Percentiles rank a stretch among this genome's conserved stretches.
Evolutionary conservation across 2,888 invertebrate species (phyloP).

Genomic region (Pimpla rufipes): DNA sequence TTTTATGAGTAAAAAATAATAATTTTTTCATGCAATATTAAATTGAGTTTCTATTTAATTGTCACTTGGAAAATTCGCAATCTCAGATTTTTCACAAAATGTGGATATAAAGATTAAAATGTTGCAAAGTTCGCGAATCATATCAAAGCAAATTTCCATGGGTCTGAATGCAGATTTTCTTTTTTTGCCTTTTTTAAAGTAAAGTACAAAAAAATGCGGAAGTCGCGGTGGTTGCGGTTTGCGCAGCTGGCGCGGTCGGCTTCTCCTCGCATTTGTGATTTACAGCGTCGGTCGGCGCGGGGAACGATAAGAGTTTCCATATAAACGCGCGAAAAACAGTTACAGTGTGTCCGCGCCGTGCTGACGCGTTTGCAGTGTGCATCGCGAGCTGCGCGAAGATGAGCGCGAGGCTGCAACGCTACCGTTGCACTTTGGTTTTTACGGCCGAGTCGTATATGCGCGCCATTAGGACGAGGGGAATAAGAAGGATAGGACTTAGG

Average conservation of each 20-base stretch:
- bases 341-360: background rate
- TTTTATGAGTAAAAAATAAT: no score
- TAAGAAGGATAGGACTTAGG: background rate
- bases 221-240: conserved; percentile 17
- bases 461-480: conserved; percentile 30
- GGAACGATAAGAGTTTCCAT: conserved; percentile 4
- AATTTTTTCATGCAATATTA: no score
- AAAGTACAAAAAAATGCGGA: conserved; percentile 35
- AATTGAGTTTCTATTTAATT: no score
- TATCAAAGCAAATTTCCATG: background rate
- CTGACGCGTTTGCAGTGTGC: background rate
- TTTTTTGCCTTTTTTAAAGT: background rate
- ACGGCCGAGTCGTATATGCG: conserved; percentile 30
- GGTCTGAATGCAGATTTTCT: background rate
- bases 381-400: conserved; percentile 9
- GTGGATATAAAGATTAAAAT: no score
- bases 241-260: conserved; percentile 17
- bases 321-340: conserved; percentile 25
- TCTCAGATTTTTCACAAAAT: no score
- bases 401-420: conserved; percentile 51
- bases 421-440: conserved; percentile 63
- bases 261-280: conserved; percentile 13
- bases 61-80: no score
- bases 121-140: no score
- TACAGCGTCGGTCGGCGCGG: background rate